These are phyloP conservation scores for Bacillus rossius DNA, from an alignment of 1,140 invertebrate genomes.

Conservation along the genomic window DNA sequence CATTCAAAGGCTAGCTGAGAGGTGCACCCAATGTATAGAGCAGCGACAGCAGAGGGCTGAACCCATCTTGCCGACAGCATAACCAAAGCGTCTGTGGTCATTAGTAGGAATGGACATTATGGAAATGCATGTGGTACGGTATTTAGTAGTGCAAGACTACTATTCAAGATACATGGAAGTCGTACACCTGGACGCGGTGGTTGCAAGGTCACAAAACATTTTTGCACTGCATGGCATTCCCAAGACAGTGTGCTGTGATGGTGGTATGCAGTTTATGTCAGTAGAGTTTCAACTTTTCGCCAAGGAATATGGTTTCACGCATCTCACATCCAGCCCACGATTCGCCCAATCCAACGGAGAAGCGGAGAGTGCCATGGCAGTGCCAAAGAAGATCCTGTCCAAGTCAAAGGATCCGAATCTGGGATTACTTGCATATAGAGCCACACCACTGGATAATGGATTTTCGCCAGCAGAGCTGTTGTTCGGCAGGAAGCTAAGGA, in stretches of 20 bases:
- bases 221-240: not conserved
- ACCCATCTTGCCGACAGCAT: too few relatives aligned
- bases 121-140: too few relatives aligned
- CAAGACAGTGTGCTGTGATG: not conserved
- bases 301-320: not conserved
- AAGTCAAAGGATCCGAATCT: not conserved
- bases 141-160: not conserved
- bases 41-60: too few relatives aligned
- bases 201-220: not conserved
- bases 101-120: too few relatives aligned
- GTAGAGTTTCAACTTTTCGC: not conserved
- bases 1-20: too few relatives aligned
- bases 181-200: not conserved
- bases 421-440: not conserved
- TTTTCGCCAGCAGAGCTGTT: constrained; percentile 1
- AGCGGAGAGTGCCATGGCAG: not conserved
- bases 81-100: too few relatives aligned
- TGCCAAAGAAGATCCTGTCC: not conserved
- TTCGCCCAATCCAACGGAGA: constrained; percentile 5
- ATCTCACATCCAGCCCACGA: not conserved
- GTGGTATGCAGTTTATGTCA: not conserved
- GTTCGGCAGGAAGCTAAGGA: not conserved
- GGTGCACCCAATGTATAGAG: too few relatives aligned
- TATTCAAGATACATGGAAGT: constrained; percentile 1
- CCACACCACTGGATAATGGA: not conserved